Base-by-base conservation (phyloP, 2,888 invertebrate species). In the Nephrotoma flavescens region DNA sequence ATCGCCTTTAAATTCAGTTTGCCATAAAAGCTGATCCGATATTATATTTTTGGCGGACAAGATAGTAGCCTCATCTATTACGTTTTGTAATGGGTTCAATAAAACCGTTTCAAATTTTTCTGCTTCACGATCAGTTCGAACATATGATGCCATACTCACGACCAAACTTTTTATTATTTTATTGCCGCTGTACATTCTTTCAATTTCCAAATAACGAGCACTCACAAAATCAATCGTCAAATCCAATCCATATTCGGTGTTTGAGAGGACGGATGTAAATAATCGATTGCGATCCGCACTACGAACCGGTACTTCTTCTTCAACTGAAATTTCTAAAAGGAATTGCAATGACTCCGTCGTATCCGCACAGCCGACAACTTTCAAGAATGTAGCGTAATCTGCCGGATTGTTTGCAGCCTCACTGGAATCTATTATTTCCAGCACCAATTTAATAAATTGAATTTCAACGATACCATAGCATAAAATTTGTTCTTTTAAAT, bases 351-450 rank as follows among this genome's bases (percentile, higher is more conserved):
- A 57, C 6, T 57, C 6, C 5, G 15, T 15, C 15, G n/a, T 3
- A 31, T 83, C n/a, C 11, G 0, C 7, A 41, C 96, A 96, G 7
- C 95, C 94, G 86, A 97, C 90, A 0, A 95, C 93, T 0, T 92
- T 91, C 84, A 95, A 92, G 0, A 96, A 90, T 15, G 92, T 92
- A 0, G 92, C 90, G 87, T 94, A 93, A 88, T 95, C 94, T 0
- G 94, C 93, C 7, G 94, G 93, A 87, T 94, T 93, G 0, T 92
- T 91, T 0, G 93, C 93, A 0, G 88, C 88, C 89, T 95, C 94
- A 87, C 91, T 91, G 0, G 92, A 11, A 7, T 86, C 94, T 90
- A 92, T 3, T 11, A 45, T 31, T 31, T 3, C 1, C 31, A 31
- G 3, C 31, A 31, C 2, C 2, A 31, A 31, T 2, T 31, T 2